These are phyloP conservation scores for Tetramorium simillimum DNA, from an alignment of 1,140 invertebrate genomes.

Conservation along the genomic window DNA sequence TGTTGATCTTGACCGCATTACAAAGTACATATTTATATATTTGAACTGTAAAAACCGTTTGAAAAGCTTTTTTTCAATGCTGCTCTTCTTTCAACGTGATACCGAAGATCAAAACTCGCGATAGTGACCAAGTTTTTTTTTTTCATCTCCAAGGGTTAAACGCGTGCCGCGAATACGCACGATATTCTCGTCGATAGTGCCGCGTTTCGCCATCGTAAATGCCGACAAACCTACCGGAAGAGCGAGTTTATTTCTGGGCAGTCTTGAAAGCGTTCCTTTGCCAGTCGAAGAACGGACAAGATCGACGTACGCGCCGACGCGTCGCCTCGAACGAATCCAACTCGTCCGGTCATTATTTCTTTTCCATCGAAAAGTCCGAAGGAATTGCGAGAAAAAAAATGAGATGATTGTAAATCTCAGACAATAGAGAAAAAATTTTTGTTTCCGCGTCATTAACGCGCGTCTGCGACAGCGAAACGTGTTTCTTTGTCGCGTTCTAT, in stretches of 20 bases:
- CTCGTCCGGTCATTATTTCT: not conserved
- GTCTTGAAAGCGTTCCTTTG: constrained; percentile 72
- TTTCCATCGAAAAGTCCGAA: not conserved
- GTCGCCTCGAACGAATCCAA: constrained; percentile 12
- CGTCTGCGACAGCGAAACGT: not conserved
- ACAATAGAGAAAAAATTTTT: not conserved
- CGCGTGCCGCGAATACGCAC: constrained; percentile 22
- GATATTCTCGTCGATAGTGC: constrained; percentile 61
- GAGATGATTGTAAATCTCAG: not conserved
- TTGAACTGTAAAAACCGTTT: not conserved
- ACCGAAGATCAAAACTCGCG: not conserved
- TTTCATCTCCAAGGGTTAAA: constrained; percentile 19
- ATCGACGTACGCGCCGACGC: constrained; percentile 48
- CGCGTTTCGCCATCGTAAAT: constrained; percentile 49
- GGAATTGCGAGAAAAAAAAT: not conserved
- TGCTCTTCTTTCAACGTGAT: not conserved
- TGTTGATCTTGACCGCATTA: not conserved
- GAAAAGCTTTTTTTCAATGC: not conserved
- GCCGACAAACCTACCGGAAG: constrained; percentile 66
- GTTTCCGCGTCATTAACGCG: not conserved
- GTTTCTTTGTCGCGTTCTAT: not conserved
- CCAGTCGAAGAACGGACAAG: constrained; percentile 60
- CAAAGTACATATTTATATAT: too few relatives aligned
- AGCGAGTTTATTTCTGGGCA: constrained; percentile 70
- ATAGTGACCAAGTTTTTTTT: constrained; percentile 13